Evolutionary conservation across 2,888 invertebrate genomes (phyloP), one percentile per base, ranked within the genome.

Genomic region (Lasius platythorax): DNA sequence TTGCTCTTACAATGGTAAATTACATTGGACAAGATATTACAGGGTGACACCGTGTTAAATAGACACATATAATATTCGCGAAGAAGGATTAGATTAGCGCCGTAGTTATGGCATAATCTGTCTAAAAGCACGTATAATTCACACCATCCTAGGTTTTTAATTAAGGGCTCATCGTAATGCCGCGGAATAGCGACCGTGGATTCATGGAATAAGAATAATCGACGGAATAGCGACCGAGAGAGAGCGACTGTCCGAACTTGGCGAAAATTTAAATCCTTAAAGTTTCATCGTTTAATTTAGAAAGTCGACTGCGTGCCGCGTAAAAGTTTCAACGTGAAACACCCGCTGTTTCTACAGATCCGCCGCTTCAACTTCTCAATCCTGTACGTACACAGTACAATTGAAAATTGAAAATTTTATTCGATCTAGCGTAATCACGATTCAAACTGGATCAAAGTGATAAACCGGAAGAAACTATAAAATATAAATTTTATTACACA

Each of bases 151-250:
- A 33, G n/a, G 11, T 23, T 37, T 46, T 72, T 72, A 79, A 79
- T 79, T 79, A 79, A 79, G 37, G 28, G 12, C 33, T 61, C 18
- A 33, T 46, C 11, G 37, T 46, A 46, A 61, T 73, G 23, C 3
- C 18, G 12, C 70, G 18, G 43, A 43, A 33, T 56, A 58, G 72
- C 23, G 23, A 23, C 23, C 23, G 9, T n/a, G 28, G 12, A 72
- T 79, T 79, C 61, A 46, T 72, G 61, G 72, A 61, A 61, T 46
- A 61, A 79, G 72, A 46, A 79, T 58, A 58, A 72, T 72, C 43
- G 58, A 6, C 28, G 50, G 11, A 40, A 56, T 46, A n/a, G 53
- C 64, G 37, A 28, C 15, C 30, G 43, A 50, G n/a, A 23, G 66
- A 23, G 66, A 37, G 33, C 33, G 79, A 12, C 33, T 46, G 72